Conservation (phyloP, 2,113 vertebrate genomes). For the Rallus limicola region DNA sequence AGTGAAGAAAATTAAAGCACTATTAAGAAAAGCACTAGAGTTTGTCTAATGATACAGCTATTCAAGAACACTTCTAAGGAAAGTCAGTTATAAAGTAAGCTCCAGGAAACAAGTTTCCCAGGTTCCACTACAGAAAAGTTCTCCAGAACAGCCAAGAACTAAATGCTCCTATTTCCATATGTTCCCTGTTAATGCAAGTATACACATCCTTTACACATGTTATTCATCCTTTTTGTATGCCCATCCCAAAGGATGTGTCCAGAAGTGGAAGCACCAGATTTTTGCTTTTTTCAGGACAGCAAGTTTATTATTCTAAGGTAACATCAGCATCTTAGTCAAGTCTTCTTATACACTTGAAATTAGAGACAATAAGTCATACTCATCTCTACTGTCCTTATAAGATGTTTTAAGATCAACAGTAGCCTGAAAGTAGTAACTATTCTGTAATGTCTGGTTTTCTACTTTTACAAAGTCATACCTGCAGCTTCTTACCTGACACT, state of each 20-base stretch:
- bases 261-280: not conserved
- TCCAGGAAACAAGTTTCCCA: not conserved
- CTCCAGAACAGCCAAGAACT: not conserved
- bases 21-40: not conserved
- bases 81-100: not conserved
- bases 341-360: not conserved
- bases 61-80: not conserved
- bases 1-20: not conserved
- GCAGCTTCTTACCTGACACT: constrained; percentile 81
- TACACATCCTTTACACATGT: not conserved
- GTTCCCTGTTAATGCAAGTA: not conserved
- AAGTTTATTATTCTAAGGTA: not conserved
- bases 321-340: not conserved
- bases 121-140: not conserved
- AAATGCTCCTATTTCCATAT: not conserved
- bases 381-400: not conserved
- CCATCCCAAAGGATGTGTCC: not conserved
- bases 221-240: not conserved
- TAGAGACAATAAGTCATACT: not conserved
- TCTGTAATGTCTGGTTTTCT: fast-evolving
- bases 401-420: not conserved
- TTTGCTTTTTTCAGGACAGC: not conserved
- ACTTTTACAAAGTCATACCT: not conserved
- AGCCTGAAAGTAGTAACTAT: not conserved
- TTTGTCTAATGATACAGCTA: not conserved